A percentile compares a stretch with the other conserved stretches of the same genome.
Conservation (phyloP, 2,888 invertebrate genomes). For the Cantharis flavilabris region DNA sequence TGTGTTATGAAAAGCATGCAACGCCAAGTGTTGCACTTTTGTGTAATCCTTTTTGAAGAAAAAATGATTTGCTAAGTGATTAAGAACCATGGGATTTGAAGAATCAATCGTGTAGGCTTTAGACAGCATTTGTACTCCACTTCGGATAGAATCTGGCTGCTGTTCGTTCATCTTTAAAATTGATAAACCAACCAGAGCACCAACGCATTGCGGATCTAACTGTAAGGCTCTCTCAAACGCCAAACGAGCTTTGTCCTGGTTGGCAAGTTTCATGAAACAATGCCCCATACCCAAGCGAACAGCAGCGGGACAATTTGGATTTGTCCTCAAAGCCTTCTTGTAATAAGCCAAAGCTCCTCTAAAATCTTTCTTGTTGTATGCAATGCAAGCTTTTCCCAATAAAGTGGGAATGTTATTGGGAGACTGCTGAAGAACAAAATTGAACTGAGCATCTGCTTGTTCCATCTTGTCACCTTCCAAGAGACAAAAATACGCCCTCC, state of each 20-base stretch:
- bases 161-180: slow-evolving; percentile 92
- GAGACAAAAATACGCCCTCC: slow-evolving; percentile 96
- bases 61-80: slow-evolving; percentile 98
- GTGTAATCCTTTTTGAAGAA: slow-evolving; percentile 97
- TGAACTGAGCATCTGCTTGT: slow-evolving; percentile 99
- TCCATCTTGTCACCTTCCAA: slow-evolving; percentile 99
- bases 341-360: slow-evolving; percentile 95
- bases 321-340: slow-evolving; percentile 94
- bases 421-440: slow-evolving; percentile 95
- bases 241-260: slow-evolving; percentile 92
- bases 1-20: slow-evolving; percentile 97
- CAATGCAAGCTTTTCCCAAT: slow-evolving; percentile 98
- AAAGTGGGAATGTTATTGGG: slow-evolving; percentile 96
- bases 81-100: slow-evolving; percentile 98
- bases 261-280: slow-evolving; percentile 95
- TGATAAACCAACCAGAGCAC: slow-evolving; percentile 93
- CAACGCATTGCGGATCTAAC: slow-evolving; percentile 91
- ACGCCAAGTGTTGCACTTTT: slow-evolving; percentile 93
- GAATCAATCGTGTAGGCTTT: slow-evolving; percentile 96
- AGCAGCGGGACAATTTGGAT: slow-evolving; percentile 96
- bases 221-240: slow-evolving; percentile 96
- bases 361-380: slow-evolving; percentile 96
- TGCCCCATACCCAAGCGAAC: slow-evolving; percentile 85
- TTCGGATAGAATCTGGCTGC: slow-evolving; percentile 88
- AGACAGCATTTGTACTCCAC: slow-evolving; percentile 94